Percentiles rank a stretch among this genome's conserved stretches.
Evolutionary conservation across 2,888 invertebrate genomes (phyloP).

Genomic region (Seira musarum): DNA sequence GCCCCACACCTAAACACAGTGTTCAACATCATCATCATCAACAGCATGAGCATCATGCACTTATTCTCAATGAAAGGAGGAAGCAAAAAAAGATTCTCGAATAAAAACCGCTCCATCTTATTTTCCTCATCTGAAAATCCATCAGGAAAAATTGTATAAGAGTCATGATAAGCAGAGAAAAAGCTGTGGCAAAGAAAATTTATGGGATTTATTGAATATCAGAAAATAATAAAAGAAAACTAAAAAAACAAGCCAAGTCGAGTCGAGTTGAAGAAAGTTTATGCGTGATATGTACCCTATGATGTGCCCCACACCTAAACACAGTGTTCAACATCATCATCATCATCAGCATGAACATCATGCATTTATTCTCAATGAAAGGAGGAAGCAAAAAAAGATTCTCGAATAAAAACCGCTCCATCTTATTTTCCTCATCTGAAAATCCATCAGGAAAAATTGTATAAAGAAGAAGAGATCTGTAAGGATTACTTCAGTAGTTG

Average conservation of each 20-base stretch:
- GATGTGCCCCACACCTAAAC: too few species aligned
- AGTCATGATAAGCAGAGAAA: conserved; percentile 41
- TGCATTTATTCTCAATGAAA: conserved; percentile 38
- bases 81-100: conserved; percentile 30
- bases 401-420: conserved; percentile 44
- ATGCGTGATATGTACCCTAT: too few species aligned
- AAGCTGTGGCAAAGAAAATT: conserved; percentile 43
- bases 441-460: conserved; percentile 53
- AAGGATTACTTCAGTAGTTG: conserved; percentile 52
- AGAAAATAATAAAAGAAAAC: too few species aligned
- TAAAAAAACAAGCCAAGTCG: too few species aligned
- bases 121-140: conserved; percentile 45
- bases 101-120: conserved; percentile 48
- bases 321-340: conserved; percentile 14
- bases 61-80: conserved; percentile 32
- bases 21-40: not conserved
- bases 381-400: conserved; percentile 8
- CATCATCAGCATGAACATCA: conserved; percentile 2
- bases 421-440: conserved; percentile 47
- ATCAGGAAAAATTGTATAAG: conserved; percentile 42
- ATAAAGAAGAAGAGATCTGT: conserved; percentile 34
- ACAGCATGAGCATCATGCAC: not conserved
- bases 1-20: not conserved
- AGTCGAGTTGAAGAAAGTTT: too few species aligned
- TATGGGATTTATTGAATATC: conserved; percentile 58